Percentiles rank a stretch among this genome's conserved stretches.
phyloP scores from a whole-genome alignment of 2,797 vertebrate genomes.

The Lophotriccus pileatus region DNA sequence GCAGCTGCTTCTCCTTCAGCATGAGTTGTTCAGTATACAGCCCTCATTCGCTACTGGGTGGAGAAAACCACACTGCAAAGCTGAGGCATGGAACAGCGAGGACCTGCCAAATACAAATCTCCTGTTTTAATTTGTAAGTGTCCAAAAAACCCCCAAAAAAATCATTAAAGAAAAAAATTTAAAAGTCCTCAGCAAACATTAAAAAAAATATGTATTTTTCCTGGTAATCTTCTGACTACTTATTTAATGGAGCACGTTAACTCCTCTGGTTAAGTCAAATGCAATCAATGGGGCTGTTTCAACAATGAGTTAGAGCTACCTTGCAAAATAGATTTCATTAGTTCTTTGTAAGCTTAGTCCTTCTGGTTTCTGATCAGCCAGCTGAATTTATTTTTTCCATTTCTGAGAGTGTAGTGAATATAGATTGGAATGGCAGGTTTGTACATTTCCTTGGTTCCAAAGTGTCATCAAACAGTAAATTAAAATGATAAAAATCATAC shows the following conservation, averaged over 20 bases:
- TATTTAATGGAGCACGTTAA: background rate
- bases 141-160: too few relatives aligned
- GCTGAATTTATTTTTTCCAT: background rate
- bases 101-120: background rate
- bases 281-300: background rate
- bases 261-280: background rate
- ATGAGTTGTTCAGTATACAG: background rate
- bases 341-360: background rate
- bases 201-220: background rate
- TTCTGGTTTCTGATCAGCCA: background rate
- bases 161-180: background rate
- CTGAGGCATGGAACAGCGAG: rapidly evolving
- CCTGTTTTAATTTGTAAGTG: background rate
- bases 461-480: background rate
- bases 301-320: background rate
- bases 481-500: background rate
- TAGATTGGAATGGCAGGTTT: background rate
- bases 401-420: background rate
- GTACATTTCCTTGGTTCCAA: background rate
- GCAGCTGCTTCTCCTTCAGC: slow-evolving; percentile 60
- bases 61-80: background rate
- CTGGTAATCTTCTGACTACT: background rate
- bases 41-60: background rate
- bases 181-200: background rate
- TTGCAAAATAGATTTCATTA: background rate